phyloP scores from a whole-genome alignment of 2,888 invertebrate species.

The Drosophila rubida region DNA sequence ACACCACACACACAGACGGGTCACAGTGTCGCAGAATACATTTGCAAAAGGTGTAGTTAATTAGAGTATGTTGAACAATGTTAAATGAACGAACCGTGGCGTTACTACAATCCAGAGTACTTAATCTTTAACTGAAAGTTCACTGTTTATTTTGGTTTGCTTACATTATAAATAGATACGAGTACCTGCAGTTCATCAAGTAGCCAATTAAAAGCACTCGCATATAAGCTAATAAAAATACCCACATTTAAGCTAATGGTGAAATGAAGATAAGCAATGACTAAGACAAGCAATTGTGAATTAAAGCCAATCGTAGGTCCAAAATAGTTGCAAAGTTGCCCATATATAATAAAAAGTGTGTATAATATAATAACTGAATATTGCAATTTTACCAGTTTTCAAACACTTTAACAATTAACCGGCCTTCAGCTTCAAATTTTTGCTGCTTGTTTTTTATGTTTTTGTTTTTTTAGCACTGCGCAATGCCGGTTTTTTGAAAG shows the following conservation, averaged over 20 bases:
- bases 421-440: slow-evolving; percentile 16
- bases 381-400: slow-evolving; percentile 28
- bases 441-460: slow-evolving; percentile 6
- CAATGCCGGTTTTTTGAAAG: slow-evolving; percentile 43
- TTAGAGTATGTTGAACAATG: background rate
- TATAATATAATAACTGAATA: slow-evolving; percentile 2
- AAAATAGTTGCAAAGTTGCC: background rate
- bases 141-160: background rate
- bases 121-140: slow-evolving; percentile 3
- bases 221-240: slow-evolving; percentile 2
- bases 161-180: background rate
- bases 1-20: slow-evolving; percentile 3
- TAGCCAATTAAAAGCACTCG: background rate
- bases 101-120: background rate
- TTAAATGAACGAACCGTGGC: background rate
- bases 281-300: slow-evolving; percentile 1
- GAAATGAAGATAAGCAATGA: slow-evolving; percentile 19
- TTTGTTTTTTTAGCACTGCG: slow-evolving; percentile 29
- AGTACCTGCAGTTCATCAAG: background rate
- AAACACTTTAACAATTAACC: slow-evolving; percentile 18
- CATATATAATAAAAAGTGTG: no score
- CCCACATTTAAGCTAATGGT: slow-evolving; percentile 3
- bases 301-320: background rate
- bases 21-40: slow-evolving; percentile 36
- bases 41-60: slow-evolving; percentile 20